phyloP scores from a whole-genome alignment of 1,140 invertebrate species.

The Hycleus phaleratus region DNA sequence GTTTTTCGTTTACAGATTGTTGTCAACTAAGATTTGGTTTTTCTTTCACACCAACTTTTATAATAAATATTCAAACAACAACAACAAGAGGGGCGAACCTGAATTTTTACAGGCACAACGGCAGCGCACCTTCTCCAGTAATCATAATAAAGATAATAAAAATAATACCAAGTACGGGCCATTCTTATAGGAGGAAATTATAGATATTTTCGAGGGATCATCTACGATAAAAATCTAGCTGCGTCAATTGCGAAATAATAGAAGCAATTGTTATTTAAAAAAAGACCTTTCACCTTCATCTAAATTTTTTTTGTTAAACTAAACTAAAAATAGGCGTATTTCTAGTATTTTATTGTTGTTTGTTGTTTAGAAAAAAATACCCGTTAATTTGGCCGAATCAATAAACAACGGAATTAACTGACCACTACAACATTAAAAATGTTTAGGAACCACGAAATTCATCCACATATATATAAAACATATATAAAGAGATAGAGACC shows the following conservation, averaged over 20 bases:
- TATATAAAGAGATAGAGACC: not conserved
- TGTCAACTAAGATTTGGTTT: slow-evolving; percentile 13
- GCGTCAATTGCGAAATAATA: slow-evolving; percentile 11
- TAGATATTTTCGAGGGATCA: too few relatives aligned
- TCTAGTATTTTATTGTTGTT: not conserved
- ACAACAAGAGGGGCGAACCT: slow-evolving; percentile 5
- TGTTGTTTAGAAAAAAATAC: not conserved
- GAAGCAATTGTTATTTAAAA: slow-evolving; percentile 20
- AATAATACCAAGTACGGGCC: too few relatives aligned
- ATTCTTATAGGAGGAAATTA: too few relatives aligned
- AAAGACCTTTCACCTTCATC: slow-evolving; percentile 7
- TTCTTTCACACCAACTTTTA: slow-evolving; percentile 15
- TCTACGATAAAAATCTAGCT: too few relatives aligned
- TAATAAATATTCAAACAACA: slow-evolving; percentile 2
- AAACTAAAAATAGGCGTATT: not conserved
- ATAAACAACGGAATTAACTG: slow-evolving; percentile 19
- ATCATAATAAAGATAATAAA: too few relatives aligned
- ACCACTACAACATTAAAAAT: slow-evolving; percentile 30
- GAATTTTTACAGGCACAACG: not conserved
- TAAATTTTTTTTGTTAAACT: slow-evolving; percentile 9
- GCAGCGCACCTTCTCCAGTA: not conserved
- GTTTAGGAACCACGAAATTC: slow-evolving; percentile 30
- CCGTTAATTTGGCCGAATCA: not conserved
- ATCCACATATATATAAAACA: not conserved
- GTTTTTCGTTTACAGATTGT: not conserved